A percentile compares a stretch with the other conserved stretches of the same genome.
These are phyloP conservation scores for Casuarius casuarius DNA, from an alignment of 2,113 vertebrate species.

Conservation along the genomic window DNA sequence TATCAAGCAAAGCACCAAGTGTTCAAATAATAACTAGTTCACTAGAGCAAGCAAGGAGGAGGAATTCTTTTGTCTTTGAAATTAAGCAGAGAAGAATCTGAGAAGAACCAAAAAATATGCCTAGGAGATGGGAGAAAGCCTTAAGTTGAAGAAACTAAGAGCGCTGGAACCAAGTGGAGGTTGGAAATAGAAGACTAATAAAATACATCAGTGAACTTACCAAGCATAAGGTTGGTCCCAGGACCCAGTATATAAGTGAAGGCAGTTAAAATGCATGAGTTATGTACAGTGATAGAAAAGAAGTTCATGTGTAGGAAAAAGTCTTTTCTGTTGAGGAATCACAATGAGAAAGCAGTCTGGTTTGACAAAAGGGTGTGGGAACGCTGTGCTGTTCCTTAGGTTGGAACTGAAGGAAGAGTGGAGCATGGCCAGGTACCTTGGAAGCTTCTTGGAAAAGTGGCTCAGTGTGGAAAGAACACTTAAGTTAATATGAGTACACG, in stretches of 20 bases:
- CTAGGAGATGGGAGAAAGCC: not conserved
- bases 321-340: not conserved
- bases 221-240: not conserved
- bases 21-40: not conserved
- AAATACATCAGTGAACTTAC: not conserved
- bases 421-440: not conserved
- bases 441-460: not conserved
- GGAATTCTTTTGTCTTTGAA: not conserved
- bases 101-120: not conserved
- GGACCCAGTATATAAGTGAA: not conserved
- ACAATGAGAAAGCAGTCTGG: not conserved
- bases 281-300: not conserved
- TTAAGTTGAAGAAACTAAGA: not conserved
- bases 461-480: not conserved
- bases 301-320: not conserved
- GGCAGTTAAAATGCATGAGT: not conserved
- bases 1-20: not conserved
- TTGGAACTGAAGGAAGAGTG: not conserved
- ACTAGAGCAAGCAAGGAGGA: not conserved
- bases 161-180: not conserved
- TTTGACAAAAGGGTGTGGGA: not conserved
- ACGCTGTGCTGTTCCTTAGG: not conserved
- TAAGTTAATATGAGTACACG: rapidly evolving
- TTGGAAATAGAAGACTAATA: not conserved
- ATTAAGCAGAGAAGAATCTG: not conserved